Base-by-base conservation (phyloP, 2,888 invertebrate species). In the Strigamia maritima region DNA sequence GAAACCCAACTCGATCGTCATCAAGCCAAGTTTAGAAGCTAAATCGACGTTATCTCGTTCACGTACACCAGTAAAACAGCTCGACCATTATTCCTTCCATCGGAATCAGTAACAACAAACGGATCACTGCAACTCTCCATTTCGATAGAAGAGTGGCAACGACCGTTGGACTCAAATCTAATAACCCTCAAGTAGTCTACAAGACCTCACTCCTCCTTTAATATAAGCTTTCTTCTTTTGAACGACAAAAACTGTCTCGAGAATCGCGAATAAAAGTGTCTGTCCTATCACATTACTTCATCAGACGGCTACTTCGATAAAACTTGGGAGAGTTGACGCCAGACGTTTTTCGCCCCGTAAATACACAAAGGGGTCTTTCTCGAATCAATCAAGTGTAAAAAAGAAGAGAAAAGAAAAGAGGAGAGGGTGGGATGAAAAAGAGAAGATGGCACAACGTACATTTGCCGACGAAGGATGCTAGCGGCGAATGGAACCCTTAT, bases 331-430 rank as follows among this genome's bases (percentile, higher is more conserved):
- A 60, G 60, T 60, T 60, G 60, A 60, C 60, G 60, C 60, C 60
- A 60, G 60, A 60, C 60, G 60, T 24, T 60, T 60, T 60, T 60
- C 60, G 60, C 60, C 60, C 60, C 60, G 24, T 60, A 60, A 16
- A 60, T 60, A 60, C 60, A 60, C 60, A 60, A n/a, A 22, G 60
- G 60, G 60, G 60, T n/a, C 60, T 60, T 60, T 60, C 60, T 60
- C 19, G 22, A 60, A 60, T 60, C 60, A 60, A 60, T 60, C 60
- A 60, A 60, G 60, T 19, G 24, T 60, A 60, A 60, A 24, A 60
- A 60, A n/a, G 60, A 60, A 60, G 19, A 60, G 60, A 60, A 60
- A 60, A n/a, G 60, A 8, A 4, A 60, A 31, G 31, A 31, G 60
- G 60, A 60, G 60, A 16, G 22, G 60, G 60, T 10, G 10, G 60